Conservation (phyloP, 1,140 invertebrate genomes). For the Thalassaphorura encarpata region DNA sequence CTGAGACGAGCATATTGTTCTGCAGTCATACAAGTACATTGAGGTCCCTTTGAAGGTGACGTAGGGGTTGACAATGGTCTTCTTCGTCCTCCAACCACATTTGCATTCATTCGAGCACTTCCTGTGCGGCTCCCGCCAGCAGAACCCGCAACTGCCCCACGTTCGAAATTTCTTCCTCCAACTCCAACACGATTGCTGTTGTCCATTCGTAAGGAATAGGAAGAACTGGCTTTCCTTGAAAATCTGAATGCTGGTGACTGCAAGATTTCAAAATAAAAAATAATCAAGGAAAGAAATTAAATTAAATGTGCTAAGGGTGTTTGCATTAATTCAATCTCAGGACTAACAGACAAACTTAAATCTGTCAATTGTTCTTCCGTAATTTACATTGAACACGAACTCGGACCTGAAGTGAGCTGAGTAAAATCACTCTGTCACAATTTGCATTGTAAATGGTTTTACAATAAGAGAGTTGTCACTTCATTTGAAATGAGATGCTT, state of each 20-base stretch:
- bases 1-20: slow-evolving; percentile 77
- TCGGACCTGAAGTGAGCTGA: too few relatives aligned
- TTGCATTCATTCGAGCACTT: slow-evolving; percentile 24
- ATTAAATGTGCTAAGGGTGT: too few relatives aligned
- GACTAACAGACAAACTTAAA: too few relatives aligned
- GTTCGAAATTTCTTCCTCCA: slow-evolving; percentile 8
- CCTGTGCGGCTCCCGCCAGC: slow-evolving; percentile 17
- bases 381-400: too few relatives aligned
- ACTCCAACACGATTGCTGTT: slow-evolving; percentile 34
- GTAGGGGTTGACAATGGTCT: slow-evolving; percentile 86
- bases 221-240: slow-evolving; percentile 90
- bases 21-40: slow-evolving; percentile 88
- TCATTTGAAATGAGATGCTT: too few relatives aligned
- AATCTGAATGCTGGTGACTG: slow-evolving; percentile 96
- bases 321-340: too few relatives aligned
- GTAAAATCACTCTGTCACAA: too few relatives aligned
- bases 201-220: slow-evolving; percentile 88
- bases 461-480: too few relatives aligned
- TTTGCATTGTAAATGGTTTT: too few relatives aligned
- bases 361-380: too few relatives aligned
- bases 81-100: slow-evolving; percentile 42
- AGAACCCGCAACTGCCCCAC: slow-evolving; percentile 9
- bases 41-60: slow-evolving; percentile 77
- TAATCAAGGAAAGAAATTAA: slow-evolving; percentile 15
- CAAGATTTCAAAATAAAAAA: slow-evolving; percentile 30